These are phyloP conservation scores for Cryptus viduatorius DNA, from an alignment of 2,888 invertebrate genomes.

Conservation along the genomic window DNA sequence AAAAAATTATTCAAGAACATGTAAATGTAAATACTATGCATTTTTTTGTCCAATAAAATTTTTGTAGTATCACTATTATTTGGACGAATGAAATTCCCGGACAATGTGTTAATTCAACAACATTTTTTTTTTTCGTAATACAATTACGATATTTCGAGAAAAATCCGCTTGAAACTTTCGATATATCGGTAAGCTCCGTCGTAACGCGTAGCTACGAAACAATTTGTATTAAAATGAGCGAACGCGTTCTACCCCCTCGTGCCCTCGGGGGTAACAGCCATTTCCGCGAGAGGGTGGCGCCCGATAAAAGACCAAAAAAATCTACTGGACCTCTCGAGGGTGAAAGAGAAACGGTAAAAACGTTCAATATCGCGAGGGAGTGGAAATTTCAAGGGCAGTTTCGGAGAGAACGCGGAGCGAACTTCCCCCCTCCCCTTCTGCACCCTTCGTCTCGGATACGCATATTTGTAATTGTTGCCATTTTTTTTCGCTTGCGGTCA, in stretches of 20 bases:
- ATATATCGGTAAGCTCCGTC: conserved; percentile 30
- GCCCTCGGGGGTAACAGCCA: conserved; percentile 35
- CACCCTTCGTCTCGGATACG: background rate
- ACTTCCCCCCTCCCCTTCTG: background rate
- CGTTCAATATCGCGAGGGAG: conserved; percentile 22
- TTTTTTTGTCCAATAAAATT: too few relatives aligned
- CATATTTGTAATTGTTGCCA: conserved; percentile 50
- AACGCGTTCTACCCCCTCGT: conserved; percentile 53
- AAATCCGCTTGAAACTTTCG: conserved; percentile 47
- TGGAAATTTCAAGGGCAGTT: background rate
- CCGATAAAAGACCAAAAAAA: conserved; percentile 30
- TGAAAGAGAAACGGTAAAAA: conserved; percentile 26
- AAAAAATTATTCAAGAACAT: too few relatives aligned
- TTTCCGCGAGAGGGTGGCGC: conserved; percentile 30
- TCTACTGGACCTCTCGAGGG: conserved; percentile 6
- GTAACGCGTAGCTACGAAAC: conserved; percentile 74
- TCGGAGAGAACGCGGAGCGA: background rate
- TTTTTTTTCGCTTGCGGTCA: background rate
- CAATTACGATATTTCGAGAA: background rate
- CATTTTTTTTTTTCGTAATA: background rate
- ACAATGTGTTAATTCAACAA: too few relatives aligned
- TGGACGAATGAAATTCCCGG: too few relatives aligned
- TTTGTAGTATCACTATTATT: too few relatives aligned
- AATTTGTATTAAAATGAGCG: conserved; percentile 84
- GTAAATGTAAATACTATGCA: too few relatives aligned